Evolutionary conservation across 2,113 vertebrate genomes (phyloP), one percentile per base, ranked within the genome.

Genomic region (Anser cygnoides): DNA sequence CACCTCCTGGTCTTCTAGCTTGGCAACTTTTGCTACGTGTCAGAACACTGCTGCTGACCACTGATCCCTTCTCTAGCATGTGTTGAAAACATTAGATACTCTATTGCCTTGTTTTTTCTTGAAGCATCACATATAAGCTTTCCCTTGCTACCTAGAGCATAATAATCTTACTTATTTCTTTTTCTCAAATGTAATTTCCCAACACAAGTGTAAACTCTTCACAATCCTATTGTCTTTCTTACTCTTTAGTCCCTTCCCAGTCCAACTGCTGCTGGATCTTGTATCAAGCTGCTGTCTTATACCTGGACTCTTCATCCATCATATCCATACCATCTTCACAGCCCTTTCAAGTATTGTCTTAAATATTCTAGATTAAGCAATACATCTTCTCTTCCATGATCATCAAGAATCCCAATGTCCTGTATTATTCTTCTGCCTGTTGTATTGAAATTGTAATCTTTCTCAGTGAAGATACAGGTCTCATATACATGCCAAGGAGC

Each of bases 401-500:
- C 29, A 82, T 39, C 82, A 72, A 25, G 37, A 81, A 37, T 50
- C 21, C 10, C 26, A 7, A 49, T 55, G 18, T 5, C 26, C 41
- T 50, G 3, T 78, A 41, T 44, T 78, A 58, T 39, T 67, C 1
- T 0, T 44, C 44, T 39, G 33, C 19, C 58, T 26, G 2, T 31
- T 72, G 13, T 35, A 72, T 4, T 63, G 41, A 88, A 79, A 73
- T 31, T 2, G 44, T 16, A 59, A 3, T 39, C 13, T 59, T 81
- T 55, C 14, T 10, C 7, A 71, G 55, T 29, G 33, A 63, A 82
- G 22, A 41, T 26, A n/a, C 28, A 73, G 84, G 10, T n/a, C 35
- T 43, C 28, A 66, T 0, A 1, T 16, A 46, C 9, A 68, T 41
- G 6, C 20, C 0, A 0, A 74, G 21, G 35, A 83, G 35, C 14